Evolutionary conservation across 2,888 invertebrate genomes (phyloP), one percentile per base, ranked within the genome.

Genomic region (Metopia argyrocephala): DNA sequence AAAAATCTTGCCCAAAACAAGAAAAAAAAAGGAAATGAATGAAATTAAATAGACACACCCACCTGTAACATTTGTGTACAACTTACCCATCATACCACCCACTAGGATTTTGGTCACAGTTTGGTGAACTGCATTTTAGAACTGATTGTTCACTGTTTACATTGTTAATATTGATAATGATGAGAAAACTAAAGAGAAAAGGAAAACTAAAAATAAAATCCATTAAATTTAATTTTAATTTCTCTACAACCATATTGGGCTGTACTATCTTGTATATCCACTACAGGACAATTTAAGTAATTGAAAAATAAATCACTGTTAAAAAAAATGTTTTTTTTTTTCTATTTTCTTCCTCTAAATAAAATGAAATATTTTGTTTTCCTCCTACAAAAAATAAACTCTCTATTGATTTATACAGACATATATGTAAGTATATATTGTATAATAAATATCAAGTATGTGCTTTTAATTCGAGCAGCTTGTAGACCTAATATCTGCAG

Each of bases 231-330:
- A 81, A 81, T 78, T 82, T 78, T 64, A 68, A 73, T 76, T 59
- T 38, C 15, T 38, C 38, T 38, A 4, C 38, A 3, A 38, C 38
- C 9, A 38, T 12, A 4, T 3, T 38, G 15, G 38, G 38, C 38
- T 38, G 12, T 12, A n/a, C n/a, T n/a, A 31, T 56, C n/a, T 62
- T 9, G 12, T 31, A 15, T 45, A 45, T 52, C 28, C 38, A 12
- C 2, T 68, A 45, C 69, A 59, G 68, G 68, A 78, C 68, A 75
- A 78, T 78, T 78, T 79, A 78, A 79, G 82, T 82, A 82, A 82
- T 76, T 78, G 82, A 59, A 82, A 82, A 73, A 82, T 74, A 75
- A 69, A 65, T 64, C 78, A 78, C 21, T 50, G 31, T 9, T 7
- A 73, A 61, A 65, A 20, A 54, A 59, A 27, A 31, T 15, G 21